Conservation (phyloP, 2,113 vertebrate species). For the Ictidomys tridecemlineatus region DNA sequence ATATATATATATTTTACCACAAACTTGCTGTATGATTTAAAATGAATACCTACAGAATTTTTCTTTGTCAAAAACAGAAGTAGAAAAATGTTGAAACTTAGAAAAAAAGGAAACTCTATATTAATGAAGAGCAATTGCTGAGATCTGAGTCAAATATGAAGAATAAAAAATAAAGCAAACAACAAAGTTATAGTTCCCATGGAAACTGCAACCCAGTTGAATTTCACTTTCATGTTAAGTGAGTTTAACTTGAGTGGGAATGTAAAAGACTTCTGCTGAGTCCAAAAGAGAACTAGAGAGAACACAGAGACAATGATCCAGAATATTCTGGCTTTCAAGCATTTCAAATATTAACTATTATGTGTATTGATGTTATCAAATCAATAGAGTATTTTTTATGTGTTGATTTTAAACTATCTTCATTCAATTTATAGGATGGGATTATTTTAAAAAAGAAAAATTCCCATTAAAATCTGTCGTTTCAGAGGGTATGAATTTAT, state of each 20-base stretch:
- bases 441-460: slow-evolving; percentile 48
- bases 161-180: slow-evolving; percentile 44
- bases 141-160: slow-evolving; percentile 68
- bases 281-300: slow-evolving; percentile 63
- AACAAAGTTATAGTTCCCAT: slow-evolving; percentile 73
- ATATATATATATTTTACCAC: background rate
- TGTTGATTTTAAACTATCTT: background rate
- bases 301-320: slow-evolving; percentile 2
- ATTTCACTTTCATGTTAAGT: slow-evolving; percentile 79
- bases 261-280: slow-evolving; percentile 70
- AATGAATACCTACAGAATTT: slow-evolving; percentile 46
- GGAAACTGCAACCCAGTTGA: slow-evolving; percentile 73
- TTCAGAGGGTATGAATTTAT: background rate
- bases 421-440: background rate
- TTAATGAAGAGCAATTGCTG: slow-evolving; percentile 72
- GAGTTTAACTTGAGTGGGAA: slow-evolving; percentile 77
- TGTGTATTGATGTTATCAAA: background rate
- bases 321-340: slow-evolving; percentile 18
- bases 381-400: background rate
- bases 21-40: slow-evolving; percentile 40
- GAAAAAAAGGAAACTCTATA: slow-evolving; percentile 35
- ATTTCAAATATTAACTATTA: slow-evolving; percentile 10
- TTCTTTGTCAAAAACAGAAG: slow-evolving; percentile 65
- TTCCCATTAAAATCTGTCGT: slow-evolving; percentile 47
- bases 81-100: slow-evolving; percentile 30